Conservation (phyloP, 2,113 vertebrate species). For the Chauna torquata region DNA sequence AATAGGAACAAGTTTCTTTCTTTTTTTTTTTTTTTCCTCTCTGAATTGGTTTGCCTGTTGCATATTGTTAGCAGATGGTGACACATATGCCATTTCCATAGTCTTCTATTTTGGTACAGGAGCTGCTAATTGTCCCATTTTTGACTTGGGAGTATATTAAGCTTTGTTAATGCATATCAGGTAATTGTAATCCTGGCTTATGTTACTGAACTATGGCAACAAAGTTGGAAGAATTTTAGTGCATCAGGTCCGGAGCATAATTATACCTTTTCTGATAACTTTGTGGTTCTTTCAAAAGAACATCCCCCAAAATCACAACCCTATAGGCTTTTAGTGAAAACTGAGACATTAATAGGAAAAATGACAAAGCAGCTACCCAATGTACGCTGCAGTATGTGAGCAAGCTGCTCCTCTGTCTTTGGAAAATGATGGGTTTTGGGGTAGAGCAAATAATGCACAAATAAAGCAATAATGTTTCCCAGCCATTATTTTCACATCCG, state of each 20-base stretch:
- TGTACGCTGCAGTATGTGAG: not conserved
- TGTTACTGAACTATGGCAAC: not conserved
- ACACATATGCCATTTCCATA: not conserved
- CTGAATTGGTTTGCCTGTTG: not conserved
- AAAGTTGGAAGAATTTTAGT: not conserved
- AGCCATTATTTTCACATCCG: not conserved
- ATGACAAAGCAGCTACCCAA: not conserved
- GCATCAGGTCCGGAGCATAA: not conserved
- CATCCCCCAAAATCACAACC: not conserved
- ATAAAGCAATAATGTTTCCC: not conserved
- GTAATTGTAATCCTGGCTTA: not conserved
- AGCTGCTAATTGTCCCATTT: constrained; percentile 14
- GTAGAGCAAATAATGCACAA: not conserved
- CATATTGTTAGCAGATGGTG: constrained; percentile 2
- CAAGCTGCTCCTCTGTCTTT: not conserved
- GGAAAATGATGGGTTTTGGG: not conserved
- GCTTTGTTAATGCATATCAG: not conserved
- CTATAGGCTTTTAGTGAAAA: not conserved
- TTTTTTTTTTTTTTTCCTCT: not conserved
- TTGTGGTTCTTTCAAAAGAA: not conserved
- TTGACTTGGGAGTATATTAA: not conserved
- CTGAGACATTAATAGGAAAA: not conserved
- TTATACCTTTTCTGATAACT: not conserved
- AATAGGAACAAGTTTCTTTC: not conserved
- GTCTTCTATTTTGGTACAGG: not conserved